Evolutionary conservation across 2,888 invertebrate species (phyloP), one percentile per base, ranked within the genome.

Genomic region (Ctena decussata): DNA sequence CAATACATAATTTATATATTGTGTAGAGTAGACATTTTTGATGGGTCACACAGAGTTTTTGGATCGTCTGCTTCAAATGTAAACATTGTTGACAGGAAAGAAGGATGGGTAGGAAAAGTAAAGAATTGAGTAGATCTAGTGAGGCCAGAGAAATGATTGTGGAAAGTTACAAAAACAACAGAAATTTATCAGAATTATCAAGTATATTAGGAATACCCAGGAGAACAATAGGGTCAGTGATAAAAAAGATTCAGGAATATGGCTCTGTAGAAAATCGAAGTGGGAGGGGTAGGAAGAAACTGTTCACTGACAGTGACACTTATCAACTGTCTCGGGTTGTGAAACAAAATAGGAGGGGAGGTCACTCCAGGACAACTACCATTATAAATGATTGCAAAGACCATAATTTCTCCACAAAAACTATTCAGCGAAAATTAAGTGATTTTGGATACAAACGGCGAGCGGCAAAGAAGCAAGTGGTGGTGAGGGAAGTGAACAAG

Each of bases 391-490:
- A 77, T 46, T 53, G 57, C 30, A 72, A 57, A 39, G 39, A 72
- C 21, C 60, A 32, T 57, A 27, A 6, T 37, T 79, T 79, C 35
- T 57, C 39, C 21, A 37, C 11, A 39, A 79, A 79, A 44, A 24
- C 32, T 41, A 15, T 60, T 37, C 27, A 70, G 41, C 41, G 71
- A 71, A 78, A 71, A 71, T 32, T 49, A 21, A 5, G 27, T 24
- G 12, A 44, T 21, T 32, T 70, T 15, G 69, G 46, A 6, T 77
- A 46, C 70, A 77, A 77, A 77, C 77, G 77, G 35, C 46, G 78
- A 30, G 78, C 39, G 15, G 71, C 37, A 49, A 78, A 71, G 78
- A 78, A 78, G 71, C 27, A 78, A 53, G 71, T 78, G n/a, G 71
- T 78, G 18, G 71, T 78, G 0, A 37, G 39, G 71, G 78, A 71